Conservation (phyloP, 2,113 vertebrate species). For the Eulacestoma nigropectus region DNA sequence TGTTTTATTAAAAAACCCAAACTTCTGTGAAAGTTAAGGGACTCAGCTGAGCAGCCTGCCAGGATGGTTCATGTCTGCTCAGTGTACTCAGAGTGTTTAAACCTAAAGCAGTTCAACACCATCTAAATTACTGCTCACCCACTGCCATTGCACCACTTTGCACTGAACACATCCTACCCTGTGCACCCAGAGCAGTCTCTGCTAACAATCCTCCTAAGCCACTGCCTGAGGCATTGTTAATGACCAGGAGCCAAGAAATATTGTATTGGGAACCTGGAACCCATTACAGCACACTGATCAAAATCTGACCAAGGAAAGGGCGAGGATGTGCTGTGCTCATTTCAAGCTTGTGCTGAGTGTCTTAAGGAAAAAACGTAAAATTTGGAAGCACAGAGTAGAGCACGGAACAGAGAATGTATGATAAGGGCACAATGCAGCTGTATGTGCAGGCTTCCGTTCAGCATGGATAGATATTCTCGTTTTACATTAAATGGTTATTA, state of each 20-base stretch:
- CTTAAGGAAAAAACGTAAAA: neutral
- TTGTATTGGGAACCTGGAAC: neutral
- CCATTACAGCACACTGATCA: neutral
- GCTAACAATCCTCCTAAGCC: neutral
- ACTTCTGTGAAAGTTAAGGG: neutral
- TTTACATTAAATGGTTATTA: neutral
- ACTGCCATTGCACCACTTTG: neutral
- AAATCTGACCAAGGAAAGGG: fast-evolving
- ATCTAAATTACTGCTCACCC: neutral
- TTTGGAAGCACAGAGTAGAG: neutral
- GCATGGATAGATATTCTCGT: neutral
- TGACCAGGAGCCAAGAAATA: neutral
- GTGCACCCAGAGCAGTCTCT: neutral
- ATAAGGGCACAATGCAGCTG: neutral
- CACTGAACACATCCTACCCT: neutral
- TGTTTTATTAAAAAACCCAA: neutral
- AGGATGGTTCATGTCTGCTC: neutral
- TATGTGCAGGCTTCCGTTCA: neutral
- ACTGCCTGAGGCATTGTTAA: neutral
- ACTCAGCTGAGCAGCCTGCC: neutral
- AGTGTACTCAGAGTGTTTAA: neutral
- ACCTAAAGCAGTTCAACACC: neutral
- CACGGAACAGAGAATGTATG: neutral
- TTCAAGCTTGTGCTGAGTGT: neutral
- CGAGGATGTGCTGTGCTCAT: neutral